Evolutionary conservation across 2,797 vertebrate genomes (phyloP), one percentile per base, ranked within the genome.

Genomic region (Naso thynnoides): DNA sequence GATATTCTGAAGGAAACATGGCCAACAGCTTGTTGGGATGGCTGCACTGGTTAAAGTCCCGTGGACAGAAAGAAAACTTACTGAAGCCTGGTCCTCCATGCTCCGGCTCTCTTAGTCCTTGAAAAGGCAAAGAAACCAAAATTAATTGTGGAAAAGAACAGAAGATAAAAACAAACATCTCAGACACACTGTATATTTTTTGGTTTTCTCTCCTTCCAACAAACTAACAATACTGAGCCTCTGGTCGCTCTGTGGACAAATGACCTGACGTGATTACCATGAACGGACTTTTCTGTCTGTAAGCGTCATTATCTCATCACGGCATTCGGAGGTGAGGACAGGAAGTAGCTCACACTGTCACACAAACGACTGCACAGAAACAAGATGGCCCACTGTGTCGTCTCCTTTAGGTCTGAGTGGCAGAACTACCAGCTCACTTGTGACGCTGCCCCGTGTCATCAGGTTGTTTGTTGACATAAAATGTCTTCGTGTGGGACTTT

Each of bases 41-140:
- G 33, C 33, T 36, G 33, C 33, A 36, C 33, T 36, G 8, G 2
- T 36, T 36, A 8, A 36, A n/a, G n/a, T n/a, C n/a, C n/a, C n/a
- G n/a, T n/a, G n/a, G n/a, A n/a, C n/a, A 31, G 31, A 36, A 24
- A 56, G 0, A 56, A 8, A 33, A 88, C 94, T 90, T 86, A 94
- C 94, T 90, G 79, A 86, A 94, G 73, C 93, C 90, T 5, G 94
- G 94, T 63, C 94, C 92, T 76, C 90, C 93, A 3, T 92, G 87
- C 73, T 82, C 87, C 66, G 92, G 93, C 75, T 96, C 96, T 92
- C 96, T 93, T 66, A 94, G 95, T 88, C 95, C 96, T 97, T 94
- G 1, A 84, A 41, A 65, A 52, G 67, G 56, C 52, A 61, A 73
- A 71, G 47, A 59, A 66, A 45, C 61, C 29, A 50, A 61, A 38